Evolutionary conservation across 2,113 vertebrate species (phyloP).

Genomic region (Ramphastos sulfuratus): DNA sequence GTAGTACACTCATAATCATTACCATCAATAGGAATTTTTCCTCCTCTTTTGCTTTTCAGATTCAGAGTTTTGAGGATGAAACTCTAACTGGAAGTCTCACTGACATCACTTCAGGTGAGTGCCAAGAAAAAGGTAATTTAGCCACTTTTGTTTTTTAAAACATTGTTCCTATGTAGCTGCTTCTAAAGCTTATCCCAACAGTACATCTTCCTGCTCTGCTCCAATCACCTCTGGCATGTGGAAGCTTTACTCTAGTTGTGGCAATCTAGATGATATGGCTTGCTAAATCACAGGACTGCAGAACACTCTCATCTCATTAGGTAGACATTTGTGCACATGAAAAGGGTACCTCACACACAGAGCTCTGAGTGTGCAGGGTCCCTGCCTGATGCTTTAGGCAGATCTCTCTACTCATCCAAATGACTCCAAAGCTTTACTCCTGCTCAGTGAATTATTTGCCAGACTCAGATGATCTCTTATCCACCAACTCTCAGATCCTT

Average conservation of each 20-base stretch:
- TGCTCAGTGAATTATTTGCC: background rate
- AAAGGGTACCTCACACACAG: background rate
- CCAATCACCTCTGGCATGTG: background rate
- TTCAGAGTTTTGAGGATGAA: constrained; percentile 76
- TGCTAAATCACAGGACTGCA: background rate
- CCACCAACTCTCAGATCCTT: background rate
- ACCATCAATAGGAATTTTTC: background rate
- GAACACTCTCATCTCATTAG: background rate
- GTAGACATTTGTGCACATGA: background rate
- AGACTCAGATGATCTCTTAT: background rate
- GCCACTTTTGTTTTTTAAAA: background rate
- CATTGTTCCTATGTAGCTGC: background rate
- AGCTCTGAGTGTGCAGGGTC: background rate
- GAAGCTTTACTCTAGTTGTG: background rate
- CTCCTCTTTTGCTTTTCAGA: constrained; percentile 21
- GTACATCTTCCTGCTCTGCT: background rate
- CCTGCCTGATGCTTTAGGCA: background rate
- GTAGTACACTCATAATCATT: background rate
- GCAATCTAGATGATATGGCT: background rate
- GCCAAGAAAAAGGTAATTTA: background rate
- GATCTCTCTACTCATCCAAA: background rate
- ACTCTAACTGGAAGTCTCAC: constrained; percentile 6
- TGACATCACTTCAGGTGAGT: constrained; percentile 40
- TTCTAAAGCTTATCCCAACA: background rate
- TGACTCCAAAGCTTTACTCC: background rate